Base-by-base conservation (phyloP, 2,113 vertebrate species). In the Perccottus glenii region DNA sequence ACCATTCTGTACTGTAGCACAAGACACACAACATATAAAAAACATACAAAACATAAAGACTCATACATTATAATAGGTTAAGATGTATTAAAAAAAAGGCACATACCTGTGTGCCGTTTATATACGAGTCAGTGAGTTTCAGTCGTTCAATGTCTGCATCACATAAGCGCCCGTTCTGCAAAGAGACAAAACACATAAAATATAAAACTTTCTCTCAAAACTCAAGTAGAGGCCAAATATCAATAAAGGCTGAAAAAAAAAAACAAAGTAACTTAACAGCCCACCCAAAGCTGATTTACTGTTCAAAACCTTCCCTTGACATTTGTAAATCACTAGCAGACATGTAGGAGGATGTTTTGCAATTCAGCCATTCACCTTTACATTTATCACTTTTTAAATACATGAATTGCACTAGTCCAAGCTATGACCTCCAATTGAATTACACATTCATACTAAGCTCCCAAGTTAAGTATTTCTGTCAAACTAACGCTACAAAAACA, bases 121-220 rank as follows among this genome's bases (percentile, higher is more conserved):
- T 92, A 78, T 96, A 96, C 50, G 95, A 84, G 92, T 97, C 95
- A 62, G 91, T 91, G 3, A 95, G 93, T 66, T 96, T 97, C 88
- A 96, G 93, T 67, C 95, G 93, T 53, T 98, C 95, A 91, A 96
- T 92, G 89, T 98, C 96, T 89, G 94, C 95, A 97, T 98, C 94
- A 75, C 96, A 89, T 87, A 98, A 93, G 81, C 94, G 93, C 73
- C 96, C 94, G 93, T 98, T 98, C 95, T 98, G 92, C 84, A 86
- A 63, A 19, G n/a, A 15, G 14, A 70, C 57, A 80, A 10, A 43
- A 65, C 5, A 67, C 4, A 66, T 12, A 42, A 50, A 2, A 8
- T 19, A n/a, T n/a, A n/a, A n/a, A n/a, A n/a, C n/a, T n/a, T n/a
- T n/a, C n/a, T n/a, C n/a, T n/a, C n/a, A n/a, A n/a, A n/a, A n/a